These are phyloP conservation scores for Gobio occitaniae DNA, from an alignment of 2,797 vertebrate genomes.

Conservation along the genomic window DNA sequence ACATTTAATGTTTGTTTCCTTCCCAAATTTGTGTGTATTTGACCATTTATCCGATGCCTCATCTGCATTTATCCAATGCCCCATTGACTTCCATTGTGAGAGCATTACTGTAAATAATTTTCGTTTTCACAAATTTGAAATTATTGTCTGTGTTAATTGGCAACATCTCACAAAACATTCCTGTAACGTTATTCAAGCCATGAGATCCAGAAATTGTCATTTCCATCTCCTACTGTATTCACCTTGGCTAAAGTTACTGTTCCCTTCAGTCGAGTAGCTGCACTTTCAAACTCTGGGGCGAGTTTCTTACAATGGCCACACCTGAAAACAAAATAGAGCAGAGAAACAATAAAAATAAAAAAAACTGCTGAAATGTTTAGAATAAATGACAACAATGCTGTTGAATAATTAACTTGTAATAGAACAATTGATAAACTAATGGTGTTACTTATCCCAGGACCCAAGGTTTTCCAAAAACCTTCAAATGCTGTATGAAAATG, in stretches of 20 bases:
- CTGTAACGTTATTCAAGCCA: background rate
- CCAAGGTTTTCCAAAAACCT: background rate
- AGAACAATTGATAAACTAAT: background rate
- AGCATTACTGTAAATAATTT: background rate
- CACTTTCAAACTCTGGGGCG: conserved; percentile 80
- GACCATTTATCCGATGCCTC: background rate
- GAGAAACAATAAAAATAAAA: background rate
- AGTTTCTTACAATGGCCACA: conserved; percentile 83
- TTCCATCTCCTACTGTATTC: background rate
- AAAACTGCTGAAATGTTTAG: background rate
- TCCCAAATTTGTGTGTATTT: background rate
- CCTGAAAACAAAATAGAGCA: conserved; percentile 63
- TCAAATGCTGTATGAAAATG: background rate
- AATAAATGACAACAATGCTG: background rate
- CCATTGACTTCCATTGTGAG: background rate
- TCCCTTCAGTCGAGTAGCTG: conserved; percentile 76
- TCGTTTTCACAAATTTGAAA: background rate
- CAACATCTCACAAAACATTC: background rate
- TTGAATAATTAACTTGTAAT: background rate
- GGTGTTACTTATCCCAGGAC: background rate
- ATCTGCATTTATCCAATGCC: background rate
- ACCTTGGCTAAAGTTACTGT: conserved; percentile 79
- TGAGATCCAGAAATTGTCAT: background rate
- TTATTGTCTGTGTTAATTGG: background rate
- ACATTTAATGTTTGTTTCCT: background rate